These are phyloP conservation scores for Dasyurus viverrinus DNA, from an alignment of 2,113 vertebrate species.

Conservation along the genomic window DNA sequence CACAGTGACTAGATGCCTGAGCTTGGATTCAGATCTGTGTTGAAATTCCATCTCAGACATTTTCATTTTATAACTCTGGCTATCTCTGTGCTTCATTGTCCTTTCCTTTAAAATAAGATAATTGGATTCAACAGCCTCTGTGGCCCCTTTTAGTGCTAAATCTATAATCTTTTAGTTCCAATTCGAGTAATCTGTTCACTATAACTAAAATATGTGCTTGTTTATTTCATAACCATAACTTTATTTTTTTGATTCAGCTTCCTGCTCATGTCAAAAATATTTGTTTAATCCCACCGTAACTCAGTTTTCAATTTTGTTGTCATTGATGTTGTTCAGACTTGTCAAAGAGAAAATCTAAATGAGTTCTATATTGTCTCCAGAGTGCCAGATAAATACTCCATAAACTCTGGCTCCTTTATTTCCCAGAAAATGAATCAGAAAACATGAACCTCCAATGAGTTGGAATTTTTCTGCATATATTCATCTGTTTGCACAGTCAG, in stretches of 20 bases:
- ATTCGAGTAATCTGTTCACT: not conserved
- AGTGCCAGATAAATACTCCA: not conserved
- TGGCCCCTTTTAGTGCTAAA: not conserved
- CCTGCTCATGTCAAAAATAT: conserved; percentile 31
- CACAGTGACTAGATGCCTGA: not conserved
- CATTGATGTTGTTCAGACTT: not conserved
- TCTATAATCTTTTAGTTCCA: not conserved
- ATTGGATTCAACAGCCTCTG: not conserved
- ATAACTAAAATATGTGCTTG: not conserved
- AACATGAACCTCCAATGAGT: not conserved
- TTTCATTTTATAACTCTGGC: not conserved
- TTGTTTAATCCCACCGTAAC: not conserved
- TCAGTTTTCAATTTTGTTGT: conserved; percentile 12
- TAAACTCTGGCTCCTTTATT: not conserved
- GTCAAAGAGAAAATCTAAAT: not conserved
- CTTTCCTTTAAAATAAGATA: not conserved
- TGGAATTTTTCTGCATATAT: not conserved
- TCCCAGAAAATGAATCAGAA: not conserved
- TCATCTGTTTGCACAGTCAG: not conserved
- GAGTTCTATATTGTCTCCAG: not conserved
- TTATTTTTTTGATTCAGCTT: conserved; percentile 6
- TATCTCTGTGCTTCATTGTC: not conserved
- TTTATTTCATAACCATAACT: not conserved
- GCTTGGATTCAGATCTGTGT: not conserved
- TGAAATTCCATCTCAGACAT: not conserved